phyloP scores from a whole-genome alignment of 1,140 invertebrate species.

The Pantala flavescens region DNA sequence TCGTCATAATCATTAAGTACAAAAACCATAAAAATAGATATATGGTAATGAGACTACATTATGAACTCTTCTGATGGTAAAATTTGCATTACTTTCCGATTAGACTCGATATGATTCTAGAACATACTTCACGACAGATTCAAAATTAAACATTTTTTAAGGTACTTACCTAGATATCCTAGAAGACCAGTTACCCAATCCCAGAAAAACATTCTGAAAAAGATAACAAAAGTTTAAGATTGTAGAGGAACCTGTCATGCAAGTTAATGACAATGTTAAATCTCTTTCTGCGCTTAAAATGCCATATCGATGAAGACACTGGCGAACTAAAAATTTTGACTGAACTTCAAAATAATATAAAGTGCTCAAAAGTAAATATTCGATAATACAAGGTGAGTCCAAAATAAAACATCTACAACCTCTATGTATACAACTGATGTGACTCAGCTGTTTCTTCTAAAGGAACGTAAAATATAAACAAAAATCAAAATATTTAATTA shows the following conservation, averaged over 20 bases:
- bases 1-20: no score
- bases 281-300: neutral
- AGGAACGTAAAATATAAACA: neutral
- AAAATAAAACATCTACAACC: neutral
- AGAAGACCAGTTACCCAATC: conserved; percentile 95
- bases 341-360: neutral
- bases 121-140: no score
- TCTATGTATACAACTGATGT: neutral
- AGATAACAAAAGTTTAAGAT: neutral
- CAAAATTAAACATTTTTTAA: no score
- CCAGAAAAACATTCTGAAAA: conserved; percentile 84
- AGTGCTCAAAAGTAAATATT: neutral
- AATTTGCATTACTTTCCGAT: no score
- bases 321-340: neutral
- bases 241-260: neutral
- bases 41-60: no score
- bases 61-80: no score
- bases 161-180: conserved; percentile 81
- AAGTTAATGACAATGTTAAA: neutral
- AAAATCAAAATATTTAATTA: neutral
- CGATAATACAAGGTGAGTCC: neutral
- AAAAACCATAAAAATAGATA: no score
- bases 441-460: neutral
- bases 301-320: neutral
- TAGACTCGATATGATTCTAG: no score